Evolutionary conservation across 1,140 invertebrate genomes (phyloP), one percentile per base, ranked within the genome.

Genomic region (Hirudo medicinalis): DNA sequence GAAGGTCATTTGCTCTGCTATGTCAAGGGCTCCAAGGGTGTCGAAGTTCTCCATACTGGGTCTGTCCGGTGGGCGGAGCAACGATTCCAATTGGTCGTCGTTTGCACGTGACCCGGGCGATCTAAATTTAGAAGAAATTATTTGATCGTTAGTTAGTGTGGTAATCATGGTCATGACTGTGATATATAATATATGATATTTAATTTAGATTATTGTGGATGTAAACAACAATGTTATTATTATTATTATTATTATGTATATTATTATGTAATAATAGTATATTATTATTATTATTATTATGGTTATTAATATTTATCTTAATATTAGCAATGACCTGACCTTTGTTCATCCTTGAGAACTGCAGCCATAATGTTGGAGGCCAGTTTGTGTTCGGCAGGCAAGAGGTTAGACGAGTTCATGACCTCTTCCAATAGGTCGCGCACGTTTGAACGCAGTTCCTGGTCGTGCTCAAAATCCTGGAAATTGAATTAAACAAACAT

Each of bases 1-100:
- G 78, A 90, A 94, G 0, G 92, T 94, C 86, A 96, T 89, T 80
- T 93, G 91, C 81, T 96, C 92, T 2, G 92, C 92, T 69, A 96
- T 92, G 81, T 94, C 92, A 32, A 94, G 79, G 0, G 92, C 92
- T 36, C 91, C 92, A 25, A 94, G 77, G 0, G 89, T 89, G 79
- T 93, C 91, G 76, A 94, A 89, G 72, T 85, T 91, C 77, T 93
- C 91, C 77, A 88, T 90, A 66, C 86, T 90, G 54, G 89, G 86
- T 43, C 85, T 82, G 90, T 84, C 77, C 29, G 90, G 89, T 20
- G 89, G 86, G 36, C 84, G 81, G 9, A 95, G 84, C 5, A 95
- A 79, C 25, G 87, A 82, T 66, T 87, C 85, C 20, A 95, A 80
- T 93, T 89, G 20, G 89, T 81, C 76, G 85, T 84, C 20, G 74